Evolutionary conservation across 2,797 vertebrate species (phyloP).

Genomic region (Leuciscus waleckii): DNA sequence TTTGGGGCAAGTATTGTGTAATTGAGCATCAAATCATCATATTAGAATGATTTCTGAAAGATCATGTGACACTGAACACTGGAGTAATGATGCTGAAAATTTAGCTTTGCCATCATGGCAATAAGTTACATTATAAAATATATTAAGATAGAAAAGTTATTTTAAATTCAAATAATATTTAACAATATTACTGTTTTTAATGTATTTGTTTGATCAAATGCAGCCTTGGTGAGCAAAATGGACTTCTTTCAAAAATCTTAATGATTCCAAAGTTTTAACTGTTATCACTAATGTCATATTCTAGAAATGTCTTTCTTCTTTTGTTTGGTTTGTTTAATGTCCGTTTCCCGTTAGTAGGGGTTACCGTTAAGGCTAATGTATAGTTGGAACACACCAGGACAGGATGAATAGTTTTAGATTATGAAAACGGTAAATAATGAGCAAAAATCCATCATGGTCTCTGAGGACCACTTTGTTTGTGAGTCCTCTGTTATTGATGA

Average conservation of each 20-base stretch:
- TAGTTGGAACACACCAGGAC: neutral
- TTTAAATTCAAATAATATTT: too few species aligned
- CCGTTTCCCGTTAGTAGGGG: neutral
- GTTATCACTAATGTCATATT: neutral
- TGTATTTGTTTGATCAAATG: neutral
- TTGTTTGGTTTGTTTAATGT: constrained; percentile 6
- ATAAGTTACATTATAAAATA: too few species aligned
- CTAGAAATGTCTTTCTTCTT: neutral
- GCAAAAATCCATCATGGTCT: constrained; percentile 33
- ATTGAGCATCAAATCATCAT: neutral
- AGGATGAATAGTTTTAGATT: constrained; percentile 13
- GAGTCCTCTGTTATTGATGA: constrained; percentile 36
- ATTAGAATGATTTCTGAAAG: neutral
- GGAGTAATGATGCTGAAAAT: too few species aligned
- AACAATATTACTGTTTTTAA: too few species aligned
- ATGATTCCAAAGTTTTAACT: neutral
- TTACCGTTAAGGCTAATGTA: constrained; percentile 19
- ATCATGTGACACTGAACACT: too few species aligned
- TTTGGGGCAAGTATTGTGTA: neutral
- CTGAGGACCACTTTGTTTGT: constrained; percentile 26
- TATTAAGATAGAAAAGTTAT: too few species aligned
- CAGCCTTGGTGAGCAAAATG: neutral
- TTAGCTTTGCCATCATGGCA: too few species aligned
- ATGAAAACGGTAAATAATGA: constrained; percentile 34
- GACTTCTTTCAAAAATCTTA: neutral